Evolutionary conservation across 2,797 vertebrate genomes (phyloP).

Genomic region (Craterocephalus amniculus): DNA sequence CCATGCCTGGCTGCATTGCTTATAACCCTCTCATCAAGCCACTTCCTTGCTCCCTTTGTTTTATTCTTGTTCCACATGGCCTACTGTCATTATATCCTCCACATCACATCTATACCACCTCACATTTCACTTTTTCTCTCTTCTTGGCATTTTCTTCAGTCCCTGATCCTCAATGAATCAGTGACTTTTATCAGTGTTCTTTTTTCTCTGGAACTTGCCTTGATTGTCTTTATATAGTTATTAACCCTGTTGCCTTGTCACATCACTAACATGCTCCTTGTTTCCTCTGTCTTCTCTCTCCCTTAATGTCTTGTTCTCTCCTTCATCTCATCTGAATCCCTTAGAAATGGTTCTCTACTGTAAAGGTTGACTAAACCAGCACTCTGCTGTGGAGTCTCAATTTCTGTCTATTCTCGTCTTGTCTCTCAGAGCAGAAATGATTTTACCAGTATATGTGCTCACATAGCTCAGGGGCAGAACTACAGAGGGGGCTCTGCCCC

Average conservation of each 20-base stretch:
- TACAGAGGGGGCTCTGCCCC: too few species aligned
- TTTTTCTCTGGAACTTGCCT: conserved; percentile 18
- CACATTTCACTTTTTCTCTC: conserved; percentile 41
- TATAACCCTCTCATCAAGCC: conserved; percentile 42
- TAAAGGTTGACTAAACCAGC: conserved; percentile 56
- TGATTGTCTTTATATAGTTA: conserved; percentile 22
- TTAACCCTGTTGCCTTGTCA: conserved; percentile 15
- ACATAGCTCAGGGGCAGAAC: background rate
- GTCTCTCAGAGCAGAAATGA: conserved; percentile 24
- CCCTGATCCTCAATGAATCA: conserved; percentile 22
- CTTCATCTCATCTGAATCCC: conserved; percentile 28
- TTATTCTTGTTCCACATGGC: conserved; percentile 50
- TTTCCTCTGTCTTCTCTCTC: conserved; percentile 9
- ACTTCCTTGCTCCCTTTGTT: conserved; percentile 44
- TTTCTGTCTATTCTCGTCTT: conserved; percentile 22
- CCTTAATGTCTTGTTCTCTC: conserved; percentile 16
- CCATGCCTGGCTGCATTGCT: conserved; percentile 41
- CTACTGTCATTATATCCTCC: conserved; percentile 53
- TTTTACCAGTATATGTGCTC: conserved; percentile 20
- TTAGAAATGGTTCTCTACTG: conserved; percentile 43
- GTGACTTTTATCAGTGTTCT: conserved; percentile 28
- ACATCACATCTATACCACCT: conserved; percentile 50
- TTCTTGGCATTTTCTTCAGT: background rate
- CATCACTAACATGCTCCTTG: background rate
- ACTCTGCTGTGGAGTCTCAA: conserved; percentile 41